Percentiles rank a stretch among this genome's conserved stretches.
Conservation (phyloP, 2,888 invertebrate genomes). For the Halocaridina rubra region DNA sequence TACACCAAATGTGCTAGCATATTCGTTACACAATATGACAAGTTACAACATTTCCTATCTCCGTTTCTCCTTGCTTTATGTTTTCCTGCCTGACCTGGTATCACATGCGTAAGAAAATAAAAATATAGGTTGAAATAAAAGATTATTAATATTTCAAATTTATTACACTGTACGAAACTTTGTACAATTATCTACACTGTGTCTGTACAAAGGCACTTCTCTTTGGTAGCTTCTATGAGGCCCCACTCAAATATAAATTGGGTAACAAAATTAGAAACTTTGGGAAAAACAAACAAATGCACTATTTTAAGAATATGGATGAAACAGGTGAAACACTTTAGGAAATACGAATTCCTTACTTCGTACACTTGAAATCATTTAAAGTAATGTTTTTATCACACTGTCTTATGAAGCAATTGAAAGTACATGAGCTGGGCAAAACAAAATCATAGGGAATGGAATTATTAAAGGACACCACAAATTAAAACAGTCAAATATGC, state of each 20-base stretch:
- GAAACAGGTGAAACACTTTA: no score
- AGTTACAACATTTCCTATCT: no score
- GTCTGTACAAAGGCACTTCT: constrained; percentile 54
- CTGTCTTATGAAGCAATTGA: no score
- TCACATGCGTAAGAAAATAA: no score
- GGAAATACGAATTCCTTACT: no score
- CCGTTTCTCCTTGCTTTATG: no score
- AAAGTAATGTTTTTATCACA: no score
- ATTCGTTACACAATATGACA: not conserved
- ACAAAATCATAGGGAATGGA: no score
- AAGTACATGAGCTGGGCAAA: no score
- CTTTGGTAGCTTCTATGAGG: constrained; percentile 52
- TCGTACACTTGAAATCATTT: no score
- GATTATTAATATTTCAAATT: not conserved
- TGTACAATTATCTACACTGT: constrained; percentile 50
- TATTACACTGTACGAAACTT: constrained; percentile 54
- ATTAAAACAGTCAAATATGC: no score
- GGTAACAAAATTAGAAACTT: not conserved
- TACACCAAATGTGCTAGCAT: not conserved
- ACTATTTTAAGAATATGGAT: not conserved
- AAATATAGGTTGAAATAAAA: not conserved
- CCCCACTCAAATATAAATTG: constrained; percentile 10
- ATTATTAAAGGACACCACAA: no score
- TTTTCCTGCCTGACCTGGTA: not conserved
- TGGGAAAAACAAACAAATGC: not conserved